Percentiles rank a stretch among this genome's conserved stretches.
phyloP scores from a whole-genome alignment of 2,888 invertebrate species.

The Daptonema setosum region DNA sequence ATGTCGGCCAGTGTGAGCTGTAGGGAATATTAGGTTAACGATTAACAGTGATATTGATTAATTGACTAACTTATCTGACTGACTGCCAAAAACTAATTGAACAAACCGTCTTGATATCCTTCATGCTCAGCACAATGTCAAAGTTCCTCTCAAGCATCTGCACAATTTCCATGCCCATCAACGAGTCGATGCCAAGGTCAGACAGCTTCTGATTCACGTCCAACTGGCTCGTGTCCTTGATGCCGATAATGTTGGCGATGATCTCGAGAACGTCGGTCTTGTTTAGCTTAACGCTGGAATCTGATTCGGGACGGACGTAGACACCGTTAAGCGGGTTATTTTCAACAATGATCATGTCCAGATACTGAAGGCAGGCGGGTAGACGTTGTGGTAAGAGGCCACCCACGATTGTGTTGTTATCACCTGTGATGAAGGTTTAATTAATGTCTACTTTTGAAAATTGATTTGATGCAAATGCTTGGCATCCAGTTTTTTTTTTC shows the following conservation, averaged over 20 bases:
- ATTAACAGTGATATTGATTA: too few species aligned
- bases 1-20: conserved; percentile 30
- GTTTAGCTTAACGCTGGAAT: too few species aligned
- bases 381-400: conserved; percentile 82
- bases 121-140: conserved; percentile 61
- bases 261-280: too few species aligned
- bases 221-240: conserved; percentile 57
- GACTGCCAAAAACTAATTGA: too few species aligned
- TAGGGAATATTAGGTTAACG: conserved; percentile 55
- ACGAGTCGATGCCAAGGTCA: conserved; percentile 87
- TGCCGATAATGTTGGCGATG: conserved; percentile 32
- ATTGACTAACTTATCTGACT: too few species aligned
- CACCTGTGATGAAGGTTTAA: conserved; percentile 2
- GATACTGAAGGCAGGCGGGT: conserved; percentile 57
- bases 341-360: conserved; percentile 71
- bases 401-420: conserved; percentile 60
- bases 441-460: too few species aligned
- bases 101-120: conserved; percentile 61
- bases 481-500: too few species aligned
- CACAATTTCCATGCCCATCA: conserved; percentile 92
- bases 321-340: too few species aligned
- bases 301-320: too few species aligned
- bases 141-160: conserved; percentile 36
- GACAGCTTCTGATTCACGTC: conserved; percentile 51
- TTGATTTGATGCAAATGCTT: too few species aligned